phyloP scores from a whole-genome alignment of 2,113 vertebrate genomes.

The Alouatta palliata region DNA sequence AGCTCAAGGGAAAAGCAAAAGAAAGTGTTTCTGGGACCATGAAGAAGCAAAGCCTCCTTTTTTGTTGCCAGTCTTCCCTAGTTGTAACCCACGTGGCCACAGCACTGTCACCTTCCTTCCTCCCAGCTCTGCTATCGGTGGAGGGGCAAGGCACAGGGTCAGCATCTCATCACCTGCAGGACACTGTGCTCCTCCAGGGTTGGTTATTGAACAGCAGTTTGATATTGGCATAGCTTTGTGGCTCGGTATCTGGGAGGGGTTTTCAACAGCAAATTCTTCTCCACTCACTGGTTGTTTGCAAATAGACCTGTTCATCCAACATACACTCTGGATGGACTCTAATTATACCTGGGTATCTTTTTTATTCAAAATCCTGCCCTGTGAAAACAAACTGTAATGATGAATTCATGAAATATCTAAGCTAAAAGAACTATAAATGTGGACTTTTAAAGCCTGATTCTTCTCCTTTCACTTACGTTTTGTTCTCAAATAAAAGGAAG shows the following conservation, averaged over 20 bases:
- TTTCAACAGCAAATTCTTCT: slow-evolving; percentile 16
- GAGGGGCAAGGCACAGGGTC: neutral
- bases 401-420: neutral
- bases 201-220: neutral
- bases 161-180: neutral
- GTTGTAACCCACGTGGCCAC: no score
- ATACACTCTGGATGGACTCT: slow-evolving; percentile 22
- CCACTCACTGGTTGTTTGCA: slow-evolving; percentile 19
- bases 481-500: slow-evolving; percentile 27
- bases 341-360: neutral
- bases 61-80: neutral
- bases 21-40: neutral
- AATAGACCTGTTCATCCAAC: slow-evolving; percentile 14
- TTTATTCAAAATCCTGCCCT: neutral
- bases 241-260: neutral
- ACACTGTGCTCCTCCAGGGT: neutral
- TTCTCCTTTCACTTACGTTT: slow-evolving; percentile 24
- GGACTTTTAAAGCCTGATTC: neutral
- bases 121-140: neutral
- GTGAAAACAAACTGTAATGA: slow-evolving; percentile 41
- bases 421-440: slow-evolving; percentile 12
- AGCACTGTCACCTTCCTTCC: neutral
- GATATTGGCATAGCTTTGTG: neutral
- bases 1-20: neutral
- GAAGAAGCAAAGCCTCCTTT: neutral